These are phyloP conservation scores for Pitta sordida DNA, from an alignment of 2,113 vertebrate species.

Conservation along the genomic window DNA sequence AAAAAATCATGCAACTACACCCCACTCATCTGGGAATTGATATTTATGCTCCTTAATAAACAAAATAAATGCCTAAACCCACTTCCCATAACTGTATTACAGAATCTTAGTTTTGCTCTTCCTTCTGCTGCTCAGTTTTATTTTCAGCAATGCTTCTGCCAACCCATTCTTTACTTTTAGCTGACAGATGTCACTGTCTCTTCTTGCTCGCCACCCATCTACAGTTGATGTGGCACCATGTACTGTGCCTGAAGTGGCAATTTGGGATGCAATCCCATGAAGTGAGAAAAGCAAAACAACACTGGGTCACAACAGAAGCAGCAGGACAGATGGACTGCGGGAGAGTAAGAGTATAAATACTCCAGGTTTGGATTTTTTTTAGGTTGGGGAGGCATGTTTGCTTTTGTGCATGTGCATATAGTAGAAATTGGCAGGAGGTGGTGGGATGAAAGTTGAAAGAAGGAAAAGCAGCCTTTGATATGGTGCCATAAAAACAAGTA, in stretches of 20 bases:
- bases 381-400: neutral
- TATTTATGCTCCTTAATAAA: neutral
- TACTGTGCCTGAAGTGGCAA: neutral
- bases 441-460: neutral
- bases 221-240: neutral
- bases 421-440: constrained; percentile 19
- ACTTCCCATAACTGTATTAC: neutral
- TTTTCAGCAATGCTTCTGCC: constrained; percentile 4
- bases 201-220: constrained; percentile 7
- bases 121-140: constrained; percentile 10
- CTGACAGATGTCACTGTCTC: constrained; percentile 29
- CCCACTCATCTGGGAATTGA: neutral
- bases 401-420: neutral
- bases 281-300: constrained; percentile 34
- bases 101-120: neutral
- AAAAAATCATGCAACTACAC: neutral
- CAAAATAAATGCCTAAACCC: neutral
- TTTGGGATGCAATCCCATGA: neutral
- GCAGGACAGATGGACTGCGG: constrained; percentile 48
- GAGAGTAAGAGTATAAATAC: constrained; percentile 38
- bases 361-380: neutral
- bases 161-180: neutral
- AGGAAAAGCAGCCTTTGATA: constrained; percentile 23
- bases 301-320: constrained; percentile 10
- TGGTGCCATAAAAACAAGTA: constrained; percentile 22